Conservation (phyloP, 37 sponge, comb jelly and placozoan genomes). For the Mnemiopsis leidyi region DNA sequence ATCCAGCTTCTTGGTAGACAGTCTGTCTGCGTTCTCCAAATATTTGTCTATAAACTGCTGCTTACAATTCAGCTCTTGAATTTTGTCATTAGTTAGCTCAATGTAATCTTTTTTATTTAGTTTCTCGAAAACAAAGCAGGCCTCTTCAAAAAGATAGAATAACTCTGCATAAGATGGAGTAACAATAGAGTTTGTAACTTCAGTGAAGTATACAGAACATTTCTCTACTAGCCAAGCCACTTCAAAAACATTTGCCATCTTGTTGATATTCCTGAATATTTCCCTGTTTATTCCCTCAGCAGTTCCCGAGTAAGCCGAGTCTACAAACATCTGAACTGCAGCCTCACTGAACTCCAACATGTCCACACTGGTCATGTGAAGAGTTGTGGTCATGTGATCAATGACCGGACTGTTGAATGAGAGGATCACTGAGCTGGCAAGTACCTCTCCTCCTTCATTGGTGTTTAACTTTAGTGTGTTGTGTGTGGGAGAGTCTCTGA, state of each 20-base stretch:
- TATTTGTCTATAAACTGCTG: neutral
- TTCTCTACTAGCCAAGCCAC: neutral
- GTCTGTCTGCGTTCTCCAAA: neutral
- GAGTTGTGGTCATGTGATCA: neutral
- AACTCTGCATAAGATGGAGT: neutral
- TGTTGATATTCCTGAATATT: neutral
- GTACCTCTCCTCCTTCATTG: neutral
- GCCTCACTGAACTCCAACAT: neutral
- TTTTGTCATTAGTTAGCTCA: neutral
- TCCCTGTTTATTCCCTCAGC: conserved; percentile 18
- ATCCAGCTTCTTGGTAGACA: neutral
- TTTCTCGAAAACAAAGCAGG: neutral
- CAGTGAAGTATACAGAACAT: neutral
- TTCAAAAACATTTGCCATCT: neutral
- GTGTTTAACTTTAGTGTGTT: neutral
- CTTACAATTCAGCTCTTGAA: neutral
- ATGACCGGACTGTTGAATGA: neutral
- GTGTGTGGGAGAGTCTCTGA: neutral
- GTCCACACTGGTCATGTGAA: neutral
- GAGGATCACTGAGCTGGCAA: conserved; percentile 3
- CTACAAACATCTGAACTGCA: neutral
- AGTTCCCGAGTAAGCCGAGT: neutral
- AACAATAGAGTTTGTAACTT: neutral
- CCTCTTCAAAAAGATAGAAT: neutral
- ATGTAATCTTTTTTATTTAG: neutral